Base-by-base conservation (phyloP, 30 jellyfish, hydroid and myxozoan species). In the Aurelia aurita complex sp. Pacific region DNA sequence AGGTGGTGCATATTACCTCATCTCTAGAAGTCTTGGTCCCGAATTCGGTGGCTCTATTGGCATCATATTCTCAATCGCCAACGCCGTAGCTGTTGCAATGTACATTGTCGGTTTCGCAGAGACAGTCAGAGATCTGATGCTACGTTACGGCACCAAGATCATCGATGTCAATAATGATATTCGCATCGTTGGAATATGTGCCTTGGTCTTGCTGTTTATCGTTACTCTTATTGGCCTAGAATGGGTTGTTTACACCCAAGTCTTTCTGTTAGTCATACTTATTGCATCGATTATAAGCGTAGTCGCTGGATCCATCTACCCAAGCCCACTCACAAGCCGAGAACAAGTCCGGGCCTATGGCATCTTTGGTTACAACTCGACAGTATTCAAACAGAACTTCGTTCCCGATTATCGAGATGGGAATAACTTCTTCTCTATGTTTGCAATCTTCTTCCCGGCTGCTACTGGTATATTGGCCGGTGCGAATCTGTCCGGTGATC, bases 381-480 rank as follows among this genome's bases (percentile, higher is more conserved):
- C 81, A 19, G 52, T 73, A 16, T 87, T 87, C 82, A 79, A 79
- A 72, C 65, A 71, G 67, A 87, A 87, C 82, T 78, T 87, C 35
- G 68, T 18, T 6, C 96, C 96, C 15, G 77, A 69, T 2, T 87
- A 78, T 64, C 75, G 91, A 15, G 83, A 87, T 52, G 96, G 96
- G 38, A 79, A 77, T 54, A 75, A 67, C 17, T 87, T 87, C 78
- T 87, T 90, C 67, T 89, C 92, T 54, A 86, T 90, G 77, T 90
- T 90, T 67, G 90, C 97, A 0, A 90, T 90, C 38, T 90, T 83
- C 74, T 90, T 90, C 66, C 97, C 97, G 12, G 97, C 97, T 18
- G 97, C 97, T 2, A 90, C 97, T 4, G 97, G 97, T 7, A 90
- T 90, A 52, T 54, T 90, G 85, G 97, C 97, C 3, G 97, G 97